Base-by-base conservation (phyloP, 2,797 vertebrate species). In the Todus mexicanus region DNA sequence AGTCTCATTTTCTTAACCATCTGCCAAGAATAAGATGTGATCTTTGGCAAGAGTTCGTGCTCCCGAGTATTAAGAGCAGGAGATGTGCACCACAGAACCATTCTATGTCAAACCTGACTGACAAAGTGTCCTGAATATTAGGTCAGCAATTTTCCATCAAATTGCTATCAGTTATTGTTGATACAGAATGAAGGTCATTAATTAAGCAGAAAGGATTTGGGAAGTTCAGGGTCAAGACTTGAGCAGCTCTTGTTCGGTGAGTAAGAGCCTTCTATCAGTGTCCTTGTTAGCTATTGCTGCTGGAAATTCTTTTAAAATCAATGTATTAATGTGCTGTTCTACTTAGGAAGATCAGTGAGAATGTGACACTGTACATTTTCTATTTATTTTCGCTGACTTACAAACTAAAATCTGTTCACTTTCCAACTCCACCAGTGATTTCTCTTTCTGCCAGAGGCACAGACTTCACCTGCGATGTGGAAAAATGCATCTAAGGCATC, bases 91-190 rank as follows among this genome's bases (percentile, higher is more conserved):
- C 38, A 89, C 42, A 81, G 84, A 93, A 70, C 29, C 27, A 37
- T 71, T 91, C 76, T 91, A 42, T 94, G 66, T 94, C 87, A 85
- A 57, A 69, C 40, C 56, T 92, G 85, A 56, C 77, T 79, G 69
- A 71, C 77, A 86, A 88, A 91, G 54, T 84, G 57, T 78, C 80
- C 54, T 45, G 79, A 53, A 35, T 70, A 25, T 64, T 83, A 92
- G 71, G 83, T 91, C 81, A 51, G 84, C 92, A 85, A 63, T 94
- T 81, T 90, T 95, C 88, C 54, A 59, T 94, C 84, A 94, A 90
- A 88, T 71, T 75, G 71, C 66, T 89, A n/a, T 87, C 85, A 72
- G 64, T 75, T 94, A 70, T 92, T 93, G 75, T 95, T 94, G 80
- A 65, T 84, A 66, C 60, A 61, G 51, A 94, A 35, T 47, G 86